Percentiles rank a stretch among this genome's conserved stretches.
Conservation (phyloP, 53 echinoderm and acorn worm species). For the Crossaster papposus region DNA sequence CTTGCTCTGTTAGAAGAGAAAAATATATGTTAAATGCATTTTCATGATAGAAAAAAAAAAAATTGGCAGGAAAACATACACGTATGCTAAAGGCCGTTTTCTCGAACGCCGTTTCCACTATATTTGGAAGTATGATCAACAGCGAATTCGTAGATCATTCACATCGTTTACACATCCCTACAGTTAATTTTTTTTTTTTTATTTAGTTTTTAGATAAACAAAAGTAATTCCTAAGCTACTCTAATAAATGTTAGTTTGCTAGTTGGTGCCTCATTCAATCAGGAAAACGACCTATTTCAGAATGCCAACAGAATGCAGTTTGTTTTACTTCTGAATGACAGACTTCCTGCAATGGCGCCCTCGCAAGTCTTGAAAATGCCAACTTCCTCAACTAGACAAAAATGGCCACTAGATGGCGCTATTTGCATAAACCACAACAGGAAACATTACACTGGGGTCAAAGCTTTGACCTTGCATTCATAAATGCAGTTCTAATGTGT, state of each 20-base stretch:
- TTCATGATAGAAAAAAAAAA: neutral
- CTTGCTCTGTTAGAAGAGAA: conserved; percentile 22
- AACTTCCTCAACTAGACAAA: conserved; percentile 18
- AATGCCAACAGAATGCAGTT: neutral
- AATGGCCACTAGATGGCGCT: conserved; percentile 28
- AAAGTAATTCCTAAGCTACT: too few relatives aligned
- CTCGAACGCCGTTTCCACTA: too few relatives aligned
- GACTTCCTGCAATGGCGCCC: conserved; percentile 25
- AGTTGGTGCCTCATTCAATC: too few relatives aligned
- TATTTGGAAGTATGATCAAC: too few relatives aligned
- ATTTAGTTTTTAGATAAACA: too few relatives aligned
- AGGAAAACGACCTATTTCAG: too few relatives aligned
- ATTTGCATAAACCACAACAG: conserved; percentile 18
- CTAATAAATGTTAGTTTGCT: too few relatives aligned
- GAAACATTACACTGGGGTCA: conserved; percentile 12
- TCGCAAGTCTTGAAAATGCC: conserved; percentile 12
- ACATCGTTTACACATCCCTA: too few relatives aligned
- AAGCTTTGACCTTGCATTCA: conserved; percentile 12
- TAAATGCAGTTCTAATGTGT: neutral
- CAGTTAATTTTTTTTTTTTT: too few relatives aligned
- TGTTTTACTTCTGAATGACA: neutral
- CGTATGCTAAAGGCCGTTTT: too few relatives aligned
- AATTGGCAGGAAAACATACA: too few relatives aligned
- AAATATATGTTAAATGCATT: neutral
- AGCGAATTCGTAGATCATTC: too few relatives aligned